phyloP scores from a whole-genome alignment of 2,888 invertebrate species.

The Dyspetes luteomarginatus region DNA sequence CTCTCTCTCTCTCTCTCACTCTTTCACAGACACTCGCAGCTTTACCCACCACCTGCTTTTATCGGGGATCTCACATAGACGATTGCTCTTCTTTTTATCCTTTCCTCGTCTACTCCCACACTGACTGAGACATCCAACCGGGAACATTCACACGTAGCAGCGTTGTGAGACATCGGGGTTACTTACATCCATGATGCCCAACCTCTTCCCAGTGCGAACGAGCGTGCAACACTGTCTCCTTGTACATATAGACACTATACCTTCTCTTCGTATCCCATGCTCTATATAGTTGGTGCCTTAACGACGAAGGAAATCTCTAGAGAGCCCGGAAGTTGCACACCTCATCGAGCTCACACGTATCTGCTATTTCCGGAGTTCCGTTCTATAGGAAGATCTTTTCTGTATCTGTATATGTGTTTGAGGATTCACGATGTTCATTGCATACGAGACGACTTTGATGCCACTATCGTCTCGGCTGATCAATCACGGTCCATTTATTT shows the following conservation, averaged over 20 bases:
- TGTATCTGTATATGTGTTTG: no score
- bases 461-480: no score
- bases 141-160: slow-evolving; percentile 58
- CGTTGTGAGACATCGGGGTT: slow-evolving; percentile 56
- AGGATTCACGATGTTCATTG: no score
- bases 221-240: not conserved
- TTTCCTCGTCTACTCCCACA: not conserved
- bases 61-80: slow-evolving; percentile 41
- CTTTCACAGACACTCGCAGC: slow-evolving; percentile 24
- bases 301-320: slow-evolving; percentile 29
- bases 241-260: not conserved
- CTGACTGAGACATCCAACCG: slow-evolving; percentile 43
- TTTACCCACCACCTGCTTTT: slow-evolving; percentile 22
- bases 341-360: slow-evolving; percentile 36
- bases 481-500: no score
- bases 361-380: slow-evolving; percentile 11
- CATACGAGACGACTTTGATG: no score
- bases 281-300: slow-evolving; percentile 25
- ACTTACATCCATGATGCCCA: slow-evolving; percentile 48
- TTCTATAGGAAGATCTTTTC: not conserved
- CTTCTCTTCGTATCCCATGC: no score
- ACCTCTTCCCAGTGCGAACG: slow-evolving; percentile 23
- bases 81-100: slow-evolving; percentile 28
- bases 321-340: slow-evolving; percentile 3
- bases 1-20: slow-evolving; percentile 16